These are phyloP conservation scores for Rhodophaea formosa DNA, from an alignment of 2,888 invertebrate genomes.

Conservation along the genomic window DNA sequence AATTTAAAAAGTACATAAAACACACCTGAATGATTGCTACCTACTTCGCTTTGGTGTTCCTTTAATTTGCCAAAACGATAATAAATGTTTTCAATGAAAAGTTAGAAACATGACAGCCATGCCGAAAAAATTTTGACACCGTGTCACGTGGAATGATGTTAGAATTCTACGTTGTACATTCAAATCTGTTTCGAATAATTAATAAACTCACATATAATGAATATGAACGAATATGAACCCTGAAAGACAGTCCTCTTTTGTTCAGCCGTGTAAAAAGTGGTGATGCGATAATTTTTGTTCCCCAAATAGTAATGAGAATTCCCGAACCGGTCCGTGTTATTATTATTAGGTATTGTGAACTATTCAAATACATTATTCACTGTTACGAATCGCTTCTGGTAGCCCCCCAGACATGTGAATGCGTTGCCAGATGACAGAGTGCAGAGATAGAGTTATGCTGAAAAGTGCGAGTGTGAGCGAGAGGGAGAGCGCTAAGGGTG, in stretches of 20 bases:
- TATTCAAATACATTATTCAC: slow-evolving; percentile 71
- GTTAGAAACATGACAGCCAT: too few relatives aligned
- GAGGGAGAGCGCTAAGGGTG: slow-evolving; percentile 61
- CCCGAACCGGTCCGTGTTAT: slow-evolving; percentile 37
- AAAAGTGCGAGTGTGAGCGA: slow-evolving; percentile 42
- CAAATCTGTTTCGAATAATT: too few relatives aligned
- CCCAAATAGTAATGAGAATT: slow-evolving; percentile 18
- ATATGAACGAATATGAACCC: too few relatives aligned
- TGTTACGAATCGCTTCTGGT: slow-evolving; percentile 76
- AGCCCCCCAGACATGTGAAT: slow-evolving; percentile 66
- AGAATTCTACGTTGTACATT: too few relatives aligned
- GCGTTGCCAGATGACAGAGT: slow-evolving; percentile 69
- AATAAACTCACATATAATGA: too few relatives aligned
- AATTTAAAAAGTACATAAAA: slow-evolving; percentile 68
- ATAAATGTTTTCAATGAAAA: background rate
- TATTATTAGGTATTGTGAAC: slow-evolving; percentile 67
- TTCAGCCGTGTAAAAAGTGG: too few relatives aligned
- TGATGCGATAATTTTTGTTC: slow-evolving; percentile 7
- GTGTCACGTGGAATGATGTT: too few relatives aligned
- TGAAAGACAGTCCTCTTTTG: too few relatives aligned
- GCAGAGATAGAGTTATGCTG: slow-evolving; percentile 40
- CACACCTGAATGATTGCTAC: slow-evolving; percentile 62
- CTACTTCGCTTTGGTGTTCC: slow-evolving; percentile 52
- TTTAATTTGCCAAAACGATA: slow-evolving; percentile 52
- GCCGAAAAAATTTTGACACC: too few relatives aligned